A percentile compares a stretch with the other conserved stretches of the same genome.
Evolutionary conservation across 2,888 invertebrate species (phyloP).

Genomic region (Megamerina dolium): DNA sequence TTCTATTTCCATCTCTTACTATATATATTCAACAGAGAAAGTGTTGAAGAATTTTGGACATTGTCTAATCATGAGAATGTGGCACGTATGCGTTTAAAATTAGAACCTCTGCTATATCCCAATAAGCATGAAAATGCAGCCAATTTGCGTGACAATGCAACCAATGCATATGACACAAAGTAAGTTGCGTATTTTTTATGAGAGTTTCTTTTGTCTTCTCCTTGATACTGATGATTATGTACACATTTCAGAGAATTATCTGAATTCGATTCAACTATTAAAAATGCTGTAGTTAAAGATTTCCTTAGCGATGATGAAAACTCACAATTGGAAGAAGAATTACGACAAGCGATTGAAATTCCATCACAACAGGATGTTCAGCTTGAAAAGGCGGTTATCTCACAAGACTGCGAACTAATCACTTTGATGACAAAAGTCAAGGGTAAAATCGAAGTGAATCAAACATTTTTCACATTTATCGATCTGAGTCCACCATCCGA

Average conservation of each 20-base stretch:
- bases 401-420: conserved; percentile 59
- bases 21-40: conserved; percentile 37
- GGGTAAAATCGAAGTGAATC: conserved; percentile 59
- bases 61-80: conserved; percentile 59
- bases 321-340: conserved; percentile 50
- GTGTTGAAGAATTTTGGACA: conserved; percentile 53
- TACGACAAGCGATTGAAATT: conserved; percentile 47
- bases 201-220: background rate
- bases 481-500: conserved; percentile 54
- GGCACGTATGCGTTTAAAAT: conserved; percentile 58
- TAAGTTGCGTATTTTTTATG: conserved; percentile 20
- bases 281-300: conserved; percentile 48
- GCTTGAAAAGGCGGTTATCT: conserved; percentile 55
- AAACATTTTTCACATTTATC: conserved; percentile 55
- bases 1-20: too few species aligned
- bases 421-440: conserved; percentile 57
- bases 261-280: conserved; percentile 48
- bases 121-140: conserved; percentile 57
- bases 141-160: conserved; percentile 55
- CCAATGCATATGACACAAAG: conserved; percentile 43
- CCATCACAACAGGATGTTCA: conserved; percentile 50
- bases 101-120: conserved; percentile 55
- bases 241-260: conserved; percentile 37
- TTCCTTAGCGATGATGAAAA: conserved; percentile 50
- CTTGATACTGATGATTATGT: background rate